Evolutionary conservation across 2,113 vertebrate species (phyloP), one percentile per base, ranked within the genome.

Genomic region (Xiphias gladius): DNA sequence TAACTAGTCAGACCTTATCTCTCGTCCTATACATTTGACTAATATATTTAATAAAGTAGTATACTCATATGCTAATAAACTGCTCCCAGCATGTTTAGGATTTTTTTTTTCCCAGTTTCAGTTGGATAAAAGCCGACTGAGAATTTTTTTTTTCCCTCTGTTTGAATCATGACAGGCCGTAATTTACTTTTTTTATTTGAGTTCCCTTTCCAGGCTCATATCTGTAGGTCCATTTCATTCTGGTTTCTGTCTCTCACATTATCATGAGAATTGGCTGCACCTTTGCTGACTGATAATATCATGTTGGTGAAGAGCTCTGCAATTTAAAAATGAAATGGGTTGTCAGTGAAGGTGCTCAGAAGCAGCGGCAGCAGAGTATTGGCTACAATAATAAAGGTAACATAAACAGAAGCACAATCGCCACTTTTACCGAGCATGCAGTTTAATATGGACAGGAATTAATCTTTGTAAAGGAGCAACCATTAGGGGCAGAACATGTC

Each of bases 1-100:
- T 76, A 84, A 74, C 79, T 32, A 66, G 54, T 24, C 28, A 28
- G 8, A 66, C 70, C 52, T 30, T 68, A 86, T 86, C 81, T 79
- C 22, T 35, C 48, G 46, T 20, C 22, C 54, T 50, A 70, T 73
- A 54, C 19, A 35, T n/a, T 69, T 57, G 52, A 73, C 65, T 28
- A 76, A 86, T 80, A 66, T 71, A 46, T 75, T 50, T 7, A 74
- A 75, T 72, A 69, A 81, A 78, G 54, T 52, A 46, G 11, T 74
- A n/a, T 63, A 54, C 79, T 80, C 57, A 20, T n/a, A 39, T 35
- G 24, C 26, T 48, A 78, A 30, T 65, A 30, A 73, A 55, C 52
- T 46, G 52, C 54, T 71, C 30, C 48, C 71, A 66, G 50, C 37
- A 37, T 37, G 39, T 80, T 77, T 43, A 39, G 70, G 32, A 26